Evolutionary conservation across 2,797 vertebrate species (phyloP).

Genomic region (Sebastes alutus): DNA sequence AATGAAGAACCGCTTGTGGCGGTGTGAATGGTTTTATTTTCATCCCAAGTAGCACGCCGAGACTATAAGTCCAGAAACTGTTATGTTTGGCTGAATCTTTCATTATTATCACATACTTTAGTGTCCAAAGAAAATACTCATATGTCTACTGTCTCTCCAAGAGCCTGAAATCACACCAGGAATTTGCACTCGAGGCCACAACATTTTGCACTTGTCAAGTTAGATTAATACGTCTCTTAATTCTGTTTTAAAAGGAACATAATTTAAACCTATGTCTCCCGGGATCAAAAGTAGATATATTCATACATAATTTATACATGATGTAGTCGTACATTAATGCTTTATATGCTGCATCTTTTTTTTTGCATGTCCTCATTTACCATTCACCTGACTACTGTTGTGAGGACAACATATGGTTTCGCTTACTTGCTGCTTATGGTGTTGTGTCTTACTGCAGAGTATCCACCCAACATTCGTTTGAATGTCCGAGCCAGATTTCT

Average conservation of each 20-base stretch:
- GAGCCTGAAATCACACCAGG: constrained; percentile 59
- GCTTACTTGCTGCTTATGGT: constrained; percentile 25
- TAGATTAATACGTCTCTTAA: constrained; percentile 46
- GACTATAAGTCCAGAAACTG: constrained; percentile 54
- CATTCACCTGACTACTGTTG: background rate
- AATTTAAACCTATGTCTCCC: constrained; percentile 19
- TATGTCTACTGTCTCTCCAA: constrained; percentile 53
- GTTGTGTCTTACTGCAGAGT: background rate
- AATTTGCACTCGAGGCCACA: constrained; percentile 49
- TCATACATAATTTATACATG: background rate
- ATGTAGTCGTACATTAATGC: background rate
- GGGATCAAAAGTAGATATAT: constrained; percentile 16
- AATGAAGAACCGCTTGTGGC: constrained; percentile 40
- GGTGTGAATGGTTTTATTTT: constrained; percentile 65
- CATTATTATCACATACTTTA: constrained; percentile 59
- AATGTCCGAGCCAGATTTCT: background rate
- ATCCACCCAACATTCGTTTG: background rate
- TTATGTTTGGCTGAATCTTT: constrained; percentile 59
- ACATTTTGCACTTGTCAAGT: constrained; percentile 57
- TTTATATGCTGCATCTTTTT: background rate
- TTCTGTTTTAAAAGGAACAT: constrained; percentile 47
- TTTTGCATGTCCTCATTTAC: constrained; percentile 4
- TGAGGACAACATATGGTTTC: constrained; percentile 41
- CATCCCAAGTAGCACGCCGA: constrained; percentile 49
- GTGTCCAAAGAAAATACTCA: constrained; percentile 62